Percentiles rank a stretch among this genome's conserved stretches.
Evolutionary conservation across 2,113 vertebrate genomes (phyloP).

Genomic region (Jacana jacana): DNA sequence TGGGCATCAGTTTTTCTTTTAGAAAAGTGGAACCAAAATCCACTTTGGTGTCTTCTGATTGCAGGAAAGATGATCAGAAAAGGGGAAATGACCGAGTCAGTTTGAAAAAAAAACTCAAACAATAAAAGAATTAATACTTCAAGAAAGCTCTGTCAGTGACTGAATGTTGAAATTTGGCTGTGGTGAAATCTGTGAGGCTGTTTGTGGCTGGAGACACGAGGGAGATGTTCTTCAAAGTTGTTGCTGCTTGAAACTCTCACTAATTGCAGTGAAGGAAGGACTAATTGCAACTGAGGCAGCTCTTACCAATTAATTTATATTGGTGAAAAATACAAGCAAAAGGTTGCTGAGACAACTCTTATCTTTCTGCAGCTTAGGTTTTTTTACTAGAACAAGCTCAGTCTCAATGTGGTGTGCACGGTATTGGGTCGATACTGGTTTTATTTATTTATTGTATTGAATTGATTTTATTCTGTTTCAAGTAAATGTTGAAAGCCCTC

Average conservation of each 20-base stretch:
- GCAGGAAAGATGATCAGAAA: not conserved
- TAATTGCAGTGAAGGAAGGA: too few species aligned
- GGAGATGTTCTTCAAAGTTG: not conserved
- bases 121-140: not conserved
- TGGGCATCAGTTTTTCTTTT: not conserved
- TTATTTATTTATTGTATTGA: not conserved
- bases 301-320: not conserved
- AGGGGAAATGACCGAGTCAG: not conserved
- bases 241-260: not conserved
- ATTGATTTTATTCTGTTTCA: conserved; percentile 23
- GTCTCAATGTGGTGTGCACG: not conserved
- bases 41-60: not conserved
- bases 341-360: not conserved
- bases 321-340: not conserved
- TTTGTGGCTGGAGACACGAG: not conserved
- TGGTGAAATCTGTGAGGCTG: not conserved
- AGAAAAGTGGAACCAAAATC: not conserved
- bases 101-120: not conserved
- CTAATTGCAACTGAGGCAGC: not conserved
- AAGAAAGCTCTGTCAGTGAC: not conserved
- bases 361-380: not conserved
- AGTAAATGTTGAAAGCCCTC: not conserved
- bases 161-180: not conserved
- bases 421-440: not conserved
- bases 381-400: not conserved